Base-by-base conservation (phyloP, 2,888 invertebrate species). In the Drosophila imparisetae region DNA sequence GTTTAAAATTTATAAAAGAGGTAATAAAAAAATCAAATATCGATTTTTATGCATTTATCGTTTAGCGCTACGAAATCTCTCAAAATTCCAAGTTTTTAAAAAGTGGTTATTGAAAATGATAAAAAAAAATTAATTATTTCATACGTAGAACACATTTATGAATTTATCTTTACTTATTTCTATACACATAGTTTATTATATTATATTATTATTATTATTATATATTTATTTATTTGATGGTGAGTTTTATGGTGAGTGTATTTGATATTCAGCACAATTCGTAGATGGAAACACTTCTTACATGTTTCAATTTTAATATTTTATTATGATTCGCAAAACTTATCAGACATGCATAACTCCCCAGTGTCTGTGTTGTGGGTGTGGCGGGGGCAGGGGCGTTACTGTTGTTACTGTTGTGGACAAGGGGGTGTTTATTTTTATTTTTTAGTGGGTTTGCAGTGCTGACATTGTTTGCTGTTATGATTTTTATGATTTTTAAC, bases 341-440 rank as follows among this genome's bases (percentile, higher is more conserved):
- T 82, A 86, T 86, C 86, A 89, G 86, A 86, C 89, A 86, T 86
- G 87, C 86, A 87, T 49, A 80, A 69, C 73, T 78, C 83, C 75
- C 81, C 40, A 13, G 65, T 52, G 54, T 34, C 13, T 53, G 30
- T 24, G 40, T 29, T 45, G 36, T 8, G 29, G 21, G 11, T 38
- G 59, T 10, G 15, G 4, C 18, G 4, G 18, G 24, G 34, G 24
- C 24, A 21, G 10, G 32, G 32, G 32, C 32, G 32, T 32, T 32
- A 1, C 32, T 32, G 15, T 15, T 15, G 2, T 45, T 24, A 18
- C 7, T 45, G 24, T 45, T 13, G 38, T 8, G 34, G 18, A 3
- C 4, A 27, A 27, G 36, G n/a, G 27, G 38, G 11, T 18, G 11
- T 27, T 21, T 11, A 10, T 11, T 32, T 32, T n/a, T n/a, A n/a